Evolutionary conservation across 2,888 invertebrate species (phyloP), one percentile per base, ranked within the genome.

Genomic region (Agonopterix arenella): DNA sequence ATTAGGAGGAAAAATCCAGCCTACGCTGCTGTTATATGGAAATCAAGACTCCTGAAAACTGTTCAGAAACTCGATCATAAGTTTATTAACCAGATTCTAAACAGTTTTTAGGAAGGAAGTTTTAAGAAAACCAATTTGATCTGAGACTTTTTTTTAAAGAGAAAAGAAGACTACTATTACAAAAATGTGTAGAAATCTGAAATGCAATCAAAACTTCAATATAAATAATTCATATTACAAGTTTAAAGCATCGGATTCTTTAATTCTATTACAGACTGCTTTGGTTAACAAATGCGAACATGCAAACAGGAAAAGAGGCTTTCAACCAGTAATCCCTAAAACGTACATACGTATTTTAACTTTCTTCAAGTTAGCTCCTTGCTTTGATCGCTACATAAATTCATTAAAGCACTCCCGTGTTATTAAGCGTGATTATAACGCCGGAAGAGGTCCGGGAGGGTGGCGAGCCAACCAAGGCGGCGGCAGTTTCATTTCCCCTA

Each of bases 371-470:
- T 72, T 66, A 64, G 64, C 70, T 71, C 59, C 66, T 72, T 68
- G 63, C 80, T 82, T 84, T 81, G 78, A 83, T 82, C 76, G 68
- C 71, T 69, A 76, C 68, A 76, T 80, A 82, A 82, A 81, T 82
- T 83, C 75, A 83, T 83, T 84, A 79, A 79, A 77, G 70, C 78
- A 76, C 80, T 83, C 73, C 72, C 64, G 73, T 73, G 73, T 80
- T 84, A 83, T 84, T 83, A 84, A 76, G 73, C 71, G 81, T 84
- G 76, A 84, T 84, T 85, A 82, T 84, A 73, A 79, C 70, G 67
- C 72, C 76, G 80, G 79, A 79, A 80, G 73, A 73, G 72, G 70
- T 70, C 60, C 56, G 60, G 68, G 68, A 70, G 73, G 74, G 77
- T 66, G 70, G 76, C 65, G 64, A 60, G 62, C 61, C 68, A 66